phyloP scores from a whole-genome alignment of 2,888 invertebrate genomes.

The Epinotia ramella region DNA sequence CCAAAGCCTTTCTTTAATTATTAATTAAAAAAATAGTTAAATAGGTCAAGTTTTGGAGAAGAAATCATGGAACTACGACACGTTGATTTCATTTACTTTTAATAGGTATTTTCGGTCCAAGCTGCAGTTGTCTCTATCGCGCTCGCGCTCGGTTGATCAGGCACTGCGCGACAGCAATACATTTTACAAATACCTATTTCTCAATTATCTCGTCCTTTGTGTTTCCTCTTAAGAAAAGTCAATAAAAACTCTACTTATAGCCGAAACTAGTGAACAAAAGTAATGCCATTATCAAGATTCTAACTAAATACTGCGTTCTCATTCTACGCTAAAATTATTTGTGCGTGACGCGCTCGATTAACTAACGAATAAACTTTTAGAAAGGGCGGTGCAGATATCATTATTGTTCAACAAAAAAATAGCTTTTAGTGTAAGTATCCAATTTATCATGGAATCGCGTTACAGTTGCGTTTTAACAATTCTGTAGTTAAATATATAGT shows the following conservation, averaged over 20 bases:
- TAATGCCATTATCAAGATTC: conserved; percentile 21
- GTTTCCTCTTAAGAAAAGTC: neutral
- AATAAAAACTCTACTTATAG: neutral
- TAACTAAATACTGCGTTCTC: conserved; percentile 4
- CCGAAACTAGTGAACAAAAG: conserved; percentile 11
- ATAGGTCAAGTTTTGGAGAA: too few relatives aligned
- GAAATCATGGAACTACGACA: too few relatives aligned
- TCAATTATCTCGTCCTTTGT: too few relatives aligned
- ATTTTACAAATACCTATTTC: too few relatives aligned
- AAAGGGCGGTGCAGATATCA: conserved; percentile 26
- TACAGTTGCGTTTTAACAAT: neutral
- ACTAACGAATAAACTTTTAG: conserved; percentile 32
- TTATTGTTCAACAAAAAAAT: conserved; percentile 8
- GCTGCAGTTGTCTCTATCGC: too few relatives aligned
- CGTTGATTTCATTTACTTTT: too few relatives aligned
- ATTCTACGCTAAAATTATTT: conserved; percentile 31
- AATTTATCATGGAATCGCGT: conserved; percentile 29
- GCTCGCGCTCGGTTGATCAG: too few relatives aligned
- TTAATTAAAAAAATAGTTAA: too few relatives aligned
- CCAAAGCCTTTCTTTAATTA: too few relatives aligned
- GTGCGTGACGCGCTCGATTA: conserved; percentile 40
- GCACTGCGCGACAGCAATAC: too few relatives aligned
- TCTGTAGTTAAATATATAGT: neutral
- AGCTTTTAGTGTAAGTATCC: neutral
- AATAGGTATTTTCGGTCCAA: too few relatives aligned